A percentile compares a stretch with the other conserved stretches of the same genome.
Conservation (phyloP, 2,113 vertebrate genomes). For the Lamprotornis superbus region DNA sequence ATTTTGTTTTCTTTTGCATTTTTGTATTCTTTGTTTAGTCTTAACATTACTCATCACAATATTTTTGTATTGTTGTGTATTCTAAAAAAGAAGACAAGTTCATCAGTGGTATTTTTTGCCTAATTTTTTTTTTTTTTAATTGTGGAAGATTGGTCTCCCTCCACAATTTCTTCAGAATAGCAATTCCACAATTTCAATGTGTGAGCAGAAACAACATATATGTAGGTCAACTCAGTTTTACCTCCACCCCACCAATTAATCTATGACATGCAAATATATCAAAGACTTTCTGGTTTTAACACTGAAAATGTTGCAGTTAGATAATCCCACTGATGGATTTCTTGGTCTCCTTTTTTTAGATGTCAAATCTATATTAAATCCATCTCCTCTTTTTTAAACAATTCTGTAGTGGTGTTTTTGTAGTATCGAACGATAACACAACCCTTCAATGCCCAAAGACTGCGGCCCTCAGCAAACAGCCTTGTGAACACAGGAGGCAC, state of each 20-base stretch:
- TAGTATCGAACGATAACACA: slow-evolving; percentile 81
- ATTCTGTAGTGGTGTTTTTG: slow-evolving; percentile 70
- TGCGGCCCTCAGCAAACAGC: slow-evolving; percentile 97
- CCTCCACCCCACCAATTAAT: not conserved
- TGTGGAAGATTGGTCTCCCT: not conserved
- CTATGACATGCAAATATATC: not conserved
- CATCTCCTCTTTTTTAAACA: slow-evolving; percentile 62
- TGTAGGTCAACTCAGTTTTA: not conserved
- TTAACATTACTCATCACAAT: slow-evolving; percentile 54
- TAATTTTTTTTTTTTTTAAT: not conserved
- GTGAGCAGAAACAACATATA: not conserved
- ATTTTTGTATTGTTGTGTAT: slow-evolving; percentile 62
- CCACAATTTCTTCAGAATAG: not conserved
- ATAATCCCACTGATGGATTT: slow-evolving; percentile 31
- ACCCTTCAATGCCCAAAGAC: slow-evolving; percentile 98
- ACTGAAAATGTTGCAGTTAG: not conserved
- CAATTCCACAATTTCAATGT: not conserved
- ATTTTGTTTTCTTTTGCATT: slow-evolving; percentile 29
- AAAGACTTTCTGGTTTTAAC: not conserved
- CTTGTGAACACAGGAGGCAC: slow-evolving; percentile 81
- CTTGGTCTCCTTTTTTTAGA: slow-evolving; percentile 74
- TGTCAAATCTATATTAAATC: slow-evolving; percentile 45
- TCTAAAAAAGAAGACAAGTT: slow-evolving; percentile 72
- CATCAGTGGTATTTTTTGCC: slow-evolving; percentile 13
- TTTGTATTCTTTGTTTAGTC: slow-evolving; percentile 49